Base-by-base conservation (phyloP, 2,888 invertebrate species). In the Octonoba sinensis region DNA sequence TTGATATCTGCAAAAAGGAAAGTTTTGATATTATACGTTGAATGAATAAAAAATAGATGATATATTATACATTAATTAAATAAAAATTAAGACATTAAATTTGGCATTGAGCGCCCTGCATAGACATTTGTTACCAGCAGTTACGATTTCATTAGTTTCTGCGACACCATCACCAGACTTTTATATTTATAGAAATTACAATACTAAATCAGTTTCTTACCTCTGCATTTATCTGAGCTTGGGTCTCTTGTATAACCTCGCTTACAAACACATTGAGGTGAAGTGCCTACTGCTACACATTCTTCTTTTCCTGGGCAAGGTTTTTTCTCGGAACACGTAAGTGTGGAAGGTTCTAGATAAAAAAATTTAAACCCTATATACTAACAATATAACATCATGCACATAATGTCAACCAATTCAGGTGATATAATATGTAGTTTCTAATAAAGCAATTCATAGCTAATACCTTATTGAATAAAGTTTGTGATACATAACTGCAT, bases 241-340 rank as follows among this genome's bases (percentile, higher is more conserved):
- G 75, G 73, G 64, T 86, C 85, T 47, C 96, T 91, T n/a, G 92
- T 91, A 87, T 94, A 96, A 47, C 96, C 96, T 89, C 95, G 93
- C 56, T 94, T 93, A 87, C 96, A 96, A 85, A 96, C 93, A 87
- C 96, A 96, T 22, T 96, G 96, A 87, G 93, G 93, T 87, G 92
- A 92, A 56, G 93, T 93, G 8, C 91, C 90, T 85, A 95, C 94
- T 70, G 93, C 92, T 69, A 96, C 92, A 88, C 96, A 96, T 88
- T 94, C 93, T 88, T 96, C 96, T 24, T 85, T 84, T 13, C 71
- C 65, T 15, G 73, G 51, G 64, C 85, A 84, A 3, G 85, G 84
- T 44, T 67, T 78, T 46, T 72, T 79, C 56, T 81, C 84, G 4
- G 85, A 85, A 47, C 85, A 85, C 3, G 49, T 27, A 12, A 74